Percentiles rank a stretch among this genome's conserved stretches.
Conservation (phyloP, 2,113 vertebrate species). For the Hippocampus mohnikei region DNA sequence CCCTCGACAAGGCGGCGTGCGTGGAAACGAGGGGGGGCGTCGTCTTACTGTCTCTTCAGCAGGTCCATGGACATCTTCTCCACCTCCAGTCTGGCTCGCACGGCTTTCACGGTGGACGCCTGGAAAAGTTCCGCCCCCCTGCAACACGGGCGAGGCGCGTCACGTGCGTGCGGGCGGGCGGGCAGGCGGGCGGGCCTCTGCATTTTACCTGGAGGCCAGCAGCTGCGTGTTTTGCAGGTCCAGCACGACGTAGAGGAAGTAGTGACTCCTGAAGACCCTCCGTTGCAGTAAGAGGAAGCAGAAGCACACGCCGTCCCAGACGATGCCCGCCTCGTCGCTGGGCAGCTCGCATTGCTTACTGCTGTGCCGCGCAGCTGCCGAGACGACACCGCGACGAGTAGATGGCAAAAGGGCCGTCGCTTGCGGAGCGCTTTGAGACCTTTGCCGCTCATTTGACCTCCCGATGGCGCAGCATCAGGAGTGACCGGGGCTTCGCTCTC, state of each 20-base stretch:
- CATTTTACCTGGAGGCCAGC: slow-evolving; percentile 85
- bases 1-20: too few species aligned
- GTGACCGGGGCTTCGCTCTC: too few species aligned
- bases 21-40: not conserved
- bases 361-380: slow-evolving; percentile 67
- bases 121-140: slow-evolving; percentile 95
- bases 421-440: too few species aligned
- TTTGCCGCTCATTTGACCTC: too few species aligned
- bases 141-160: not conserved
- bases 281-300: slow-evolving; percentile 90
- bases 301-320: slow-evolving; percentile 97
- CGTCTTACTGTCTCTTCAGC: slow-evolving; percentile 90
- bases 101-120: slow-evolving; percentile 91
- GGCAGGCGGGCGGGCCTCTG: not conserved
- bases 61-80: slow-evolving; percentile 97
- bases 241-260: slow-evolving; percentile 91
- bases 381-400: not conserved
- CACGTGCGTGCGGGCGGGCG: not conserved
- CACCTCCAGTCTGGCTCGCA: slow-evolving; percentile 89
- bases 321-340: slow-evolving; percentile 91
- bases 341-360: slow-evolving; percentile 82
- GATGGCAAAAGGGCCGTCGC: too few species aligned
- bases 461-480: too few species aligned
- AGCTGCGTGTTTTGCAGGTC: slow-evolving; percentile 92
- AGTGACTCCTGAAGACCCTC: slow-evolving; percentile 94